These are phyloP conservation scores for Chloroceryle amazona DNA, from an alignment of 2,797 vertebrate genomes.

Conservation along the genomic window DNA sequence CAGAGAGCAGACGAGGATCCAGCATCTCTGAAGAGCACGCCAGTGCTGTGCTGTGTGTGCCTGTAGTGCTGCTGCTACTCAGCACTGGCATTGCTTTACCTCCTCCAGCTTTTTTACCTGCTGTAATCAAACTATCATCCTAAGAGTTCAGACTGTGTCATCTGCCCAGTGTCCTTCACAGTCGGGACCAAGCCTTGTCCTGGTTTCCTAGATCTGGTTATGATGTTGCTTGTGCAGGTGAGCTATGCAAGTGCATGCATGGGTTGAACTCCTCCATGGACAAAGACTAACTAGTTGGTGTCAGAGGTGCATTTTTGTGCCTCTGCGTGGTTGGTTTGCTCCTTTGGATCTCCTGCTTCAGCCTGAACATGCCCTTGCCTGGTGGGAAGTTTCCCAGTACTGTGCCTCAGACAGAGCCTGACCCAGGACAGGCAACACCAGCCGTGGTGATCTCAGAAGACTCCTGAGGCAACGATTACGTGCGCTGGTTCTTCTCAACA, in stretches of 20 bases:
- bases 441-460: not conserved
- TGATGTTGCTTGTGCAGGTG: not conserved
- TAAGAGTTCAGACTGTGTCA: not conserved
- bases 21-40: not conserved
- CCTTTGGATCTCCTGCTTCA: not conserved
- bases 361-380: not conserved
- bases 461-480: rapidly evolving
- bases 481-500: rapidly evolving
- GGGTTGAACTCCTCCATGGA: rapidly evolving
- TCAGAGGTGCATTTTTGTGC: not conserved
- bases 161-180: rapidly evolving
- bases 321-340: not conserved
- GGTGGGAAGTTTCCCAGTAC: not conserved
- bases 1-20: not conserved
- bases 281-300: not conserved
- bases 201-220: not conserved
- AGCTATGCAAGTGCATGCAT: rapidly evolving
- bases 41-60: not conserved
- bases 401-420: not conserved
- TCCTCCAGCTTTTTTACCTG: not conserved
- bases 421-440: not conserved
- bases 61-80: not conserved
- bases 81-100: not conserved
- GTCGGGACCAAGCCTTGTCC: not conserved
- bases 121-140: not conserved